phyloP scores from a whole-genome alignment of 1,140 invertebrate genomes.

The Aphis gossypii region DNA sequence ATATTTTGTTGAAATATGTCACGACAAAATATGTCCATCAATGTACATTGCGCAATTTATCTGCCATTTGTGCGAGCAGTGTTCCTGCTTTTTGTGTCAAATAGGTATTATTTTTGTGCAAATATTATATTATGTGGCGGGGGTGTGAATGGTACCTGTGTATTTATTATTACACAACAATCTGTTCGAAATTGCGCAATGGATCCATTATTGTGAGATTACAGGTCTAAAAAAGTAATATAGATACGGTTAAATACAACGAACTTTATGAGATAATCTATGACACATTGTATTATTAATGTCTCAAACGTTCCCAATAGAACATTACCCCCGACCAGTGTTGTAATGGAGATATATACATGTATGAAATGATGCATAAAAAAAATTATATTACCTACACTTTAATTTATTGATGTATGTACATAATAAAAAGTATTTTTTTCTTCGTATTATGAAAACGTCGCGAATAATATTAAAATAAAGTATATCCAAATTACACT shows the following conservation, averaged over 20 bases:
- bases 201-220: not conserved
- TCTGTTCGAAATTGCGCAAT: conserved; percentile 8
- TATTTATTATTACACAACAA: conserved; percentile 9
- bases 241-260: not conserved
- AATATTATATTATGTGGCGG: not conserved
- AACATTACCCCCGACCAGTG: not conserved
- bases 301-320: not conserved
- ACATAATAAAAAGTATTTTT: conserved; percentile 2
- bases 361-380: not conserved
- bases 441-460: not conserved
- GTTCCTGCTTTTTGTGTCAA: not conserved
- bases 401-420: not conserved
- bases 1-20: conserved; percentile 9
- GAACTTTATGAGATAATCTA: not conserved
- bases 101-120: not conserved
- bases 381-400: not conserved
- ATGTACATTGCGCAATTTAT: conserved; percentile 1
- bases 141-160: not conserved
- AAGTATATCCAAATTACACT: not conserved
- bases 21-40: not conserved
- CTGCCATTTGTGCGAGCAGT: not conserved
- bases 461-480: not conserved
- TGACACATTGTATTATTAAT: not conserved
- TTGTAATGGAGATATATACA: not conserved
- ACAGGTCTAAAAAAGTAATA: not conserved